Evolutionary conservation across 2,888 invertebrate species (phyloP).

Genomic region (Oxystoma pomonae): DNA sequence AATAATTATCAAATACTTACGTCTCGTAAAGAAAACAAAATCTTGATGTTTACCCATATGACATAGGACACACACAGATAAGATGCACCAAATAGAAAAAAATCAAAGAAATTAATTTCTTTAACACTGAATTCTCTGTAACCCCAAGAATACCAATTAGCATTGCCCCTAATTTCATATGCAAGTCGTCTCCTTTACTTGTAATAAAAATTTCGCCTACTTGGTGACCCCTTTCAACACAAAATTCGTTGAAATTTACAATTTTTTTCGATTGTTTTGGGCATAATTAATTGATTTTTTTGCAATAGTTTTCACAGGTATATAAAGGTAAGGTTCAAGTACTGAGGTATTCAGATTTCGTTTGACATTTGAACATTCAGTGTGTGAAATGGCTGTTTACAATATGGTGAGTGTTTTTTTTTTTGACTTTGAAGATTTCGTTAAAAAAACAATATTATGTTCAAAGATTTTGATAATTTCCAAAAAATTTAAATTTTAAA

Average conservation of each 20-base stretch:
- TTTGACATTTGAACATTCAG: slow-evolving; percentile 18
- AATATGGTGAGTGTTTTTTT: slow-evolving; percentile 24
- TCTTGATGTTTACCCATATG: no score
- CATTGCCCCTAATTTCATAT: neutral
- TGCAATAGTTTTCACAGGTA: neutral
- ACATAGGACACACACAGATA: no score
- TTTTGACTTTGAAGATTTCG: neutral
- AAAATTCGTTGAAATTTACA: neutral
- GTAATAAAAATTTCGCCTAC: neutral
- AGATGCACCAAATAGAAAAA: no score
- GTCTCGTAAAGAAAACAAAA: no score
- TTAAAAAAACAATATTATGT: no score
- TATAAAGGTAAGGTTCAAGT: neutral
- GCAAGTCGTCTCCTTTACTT: neutral
- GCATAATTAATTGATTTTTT: neutral
- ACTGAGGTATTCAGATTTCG: slow-evolving; percentile 20
- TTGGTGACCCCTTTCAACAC: neutral
- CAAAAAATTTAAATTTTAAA: no score
- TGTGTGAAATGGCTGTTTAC: slow-evolving; percentile 28
- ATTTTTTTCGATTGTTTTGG: neutral
- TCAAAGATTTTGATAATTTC: no score
- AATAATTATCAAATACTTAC: no score
- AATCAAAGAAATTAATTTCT: no score
- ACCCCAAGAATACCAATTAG: neutral
- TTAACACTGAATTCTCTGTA: neutral